Conservation (phyloP, 2,797 vertebrate species). For the Botia kubotai region DNA sequence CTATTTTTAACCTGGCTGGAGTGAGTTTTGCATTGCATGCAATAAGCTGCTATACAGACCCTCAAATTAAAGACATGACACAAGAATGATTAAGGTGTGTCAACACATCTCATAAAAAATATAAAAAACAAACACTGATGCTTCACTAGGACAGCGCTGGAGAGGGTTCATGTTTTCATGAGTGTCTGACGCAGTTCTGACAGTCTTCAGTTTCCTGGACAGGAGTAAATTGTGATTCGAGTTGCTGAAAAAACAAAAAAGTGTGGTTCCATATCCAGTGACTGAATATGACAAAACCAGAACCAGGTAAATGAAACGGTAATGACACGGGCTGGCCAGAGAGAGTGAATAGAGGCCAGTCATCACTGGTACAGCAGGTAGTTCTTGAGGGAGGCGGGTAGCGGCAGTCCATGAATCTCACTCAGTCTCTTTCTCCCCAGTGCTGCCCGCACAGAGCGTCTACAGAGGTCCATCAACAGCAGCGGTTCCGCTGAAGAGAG, state of each 20-base stretch:
- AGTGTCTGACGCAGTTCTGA: slow-evolving; percentile 75
- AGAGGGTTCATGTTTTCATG: slow-evolving; percentile 60
- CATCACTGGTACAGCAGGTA: slow-evolving; percentile 98
- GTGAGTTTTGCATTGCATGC: slow-evolving; percentile 15
- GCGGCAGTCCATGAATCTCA: slow-evolving; percentile 90
- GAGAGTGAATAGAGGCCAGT: slow-evolving; percentile 19
- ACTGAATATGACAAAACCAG: slow-evolving; percentile 64
- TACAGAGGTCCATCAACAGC: slow-evolving; percentile 96
- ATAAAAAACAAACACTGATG: slow-evolving; percentile 63
- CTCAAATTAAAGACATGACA: slow-evolving; percentile 6
- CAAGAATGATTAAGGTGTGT: slow-evolving; percentile 28
- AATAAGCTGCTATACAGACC: slow-evolving; percentile 6
- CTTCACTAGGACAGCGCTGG: slow-evolving; percentile 60
- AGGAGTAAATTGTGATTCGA: slow-evolving; percentile 40
- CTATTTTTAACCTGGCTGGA: slow-evolving; percentile 54
- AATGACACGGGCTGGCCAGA: slow-evolving; percentile 67
- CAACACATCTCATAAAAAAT: slow-evolving; percentile 48
- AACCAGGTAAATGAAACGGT: slow-evolving; percentile 60
- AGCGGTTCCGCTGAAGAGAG: slow-evolving; percentile 88
- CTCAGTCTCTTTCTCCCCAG: slow-evolving; percentile 91
- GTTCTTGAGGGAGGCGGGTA: slow-evolving; percentile 96
- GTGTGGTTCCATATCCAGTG: slow-evolving; percentile 40
- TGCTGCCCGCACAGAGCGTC: slow-evolving; percentile 91
- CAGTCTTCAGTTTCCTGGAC: slow-evolving; percentile 72
- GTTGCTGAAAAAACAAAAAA: slow-evolving; percentile 61